Evolutionary conservation across 2,888 invertebrate genomes (phyloP).

Genomic region (Apantesis nais): DNA sequence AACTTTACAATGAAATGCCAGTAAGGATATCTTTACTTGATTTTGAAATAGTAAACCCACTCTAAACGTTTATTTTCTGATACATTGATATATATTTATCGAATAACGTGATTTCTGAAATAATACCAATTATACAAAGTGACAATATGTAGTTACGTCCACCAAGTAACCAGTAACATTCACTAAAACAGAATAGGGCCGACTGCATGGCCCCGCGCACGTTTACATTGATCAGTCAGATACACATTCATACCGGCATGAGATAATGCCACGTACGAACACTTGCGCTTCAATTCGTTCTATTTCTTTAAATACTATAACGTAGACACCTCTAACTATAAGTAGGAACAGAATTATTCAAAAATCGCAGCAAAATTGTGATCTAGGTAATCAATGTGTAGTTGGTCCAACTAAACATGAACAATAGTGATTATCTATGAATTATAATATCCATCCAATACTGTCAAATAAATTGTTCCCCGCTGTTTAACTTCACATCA

Average conservation of each 20-base stretch:
- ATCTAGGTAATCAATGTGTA: conserved; percentile 11
- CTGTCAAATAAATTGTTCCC: conserved; percentile 55
- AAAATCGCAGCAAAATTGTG: conserved; percentile 20
- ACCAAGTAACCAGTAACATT: conserved; percentile 30
- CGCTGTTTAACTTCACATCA: conserved; percentile 37
- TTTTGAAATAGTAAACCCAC: conserved; percentile 24
- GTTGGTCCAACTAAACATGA: conserved; percentile 33
- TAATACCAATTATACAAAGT: conserved; percentile 34
- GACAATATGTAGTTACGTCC: conserved; percentile 18
- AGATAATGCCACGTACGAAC: conserved; percentile 11
- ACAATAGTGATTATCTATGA: conserved; percentile 31
- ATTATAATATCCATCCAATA: conserved; percentile 47
- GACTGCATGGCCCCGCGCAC: conserved; percentile 20
- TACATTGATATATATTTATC: conserved; percentile 29
- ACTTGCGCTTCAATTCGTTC: conserved; percentile 15
- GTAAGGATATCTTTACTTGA: conserved; percentile 26
- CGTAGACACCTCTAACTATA: conserved; percentile 29
- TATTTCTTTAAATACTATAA: conserved; percentile 30
- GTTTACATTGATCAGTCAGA: conserved; percentile 35
- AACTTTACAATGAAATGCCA: conserved; percentile 40
- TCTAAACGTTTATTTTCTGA: conserved; percentile 26
- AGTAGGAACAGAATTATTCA: conserved; percentile 29
- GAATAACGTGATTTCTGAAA: conserved; percentile 30
- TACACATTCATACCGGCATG: conserved; percentile 22
- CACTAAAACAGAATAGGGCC: conserved; percentile 16